Percentiles rank a stretch among this genome's conserved stretches.
Evolutionary conservation across 2,888 invertebrate species (phyloP).

Genomic region (Melanargia galathea): DNA sequence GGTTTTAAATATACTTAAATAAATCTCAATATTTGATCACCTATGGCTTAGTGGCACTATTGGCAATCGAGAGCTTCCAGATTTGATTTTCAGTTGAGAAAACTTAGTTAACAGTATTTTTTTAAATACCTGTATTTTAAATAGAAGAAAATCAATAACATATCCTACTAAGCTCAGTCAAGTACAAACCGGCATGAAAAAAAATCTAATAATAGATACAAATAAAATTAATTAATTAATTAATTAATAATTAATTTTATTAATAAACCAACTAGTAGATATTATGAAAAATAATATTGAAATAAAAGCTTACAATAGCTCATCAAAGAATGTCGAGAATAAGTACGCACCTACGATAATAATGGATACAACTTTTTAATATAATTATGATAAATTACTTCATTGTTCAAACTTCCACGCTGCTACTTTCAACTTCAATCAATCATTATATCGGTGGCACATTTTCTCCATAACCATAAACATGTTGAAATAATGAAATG

Average conservation of each 20-base stretch:
- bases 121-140: no score
- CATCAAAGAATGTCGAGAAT: neutral
- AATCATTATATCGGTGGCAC: constrained; percentile 3
- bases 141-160: neutral
- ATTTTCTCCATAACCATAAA: constrained; percentile 7
- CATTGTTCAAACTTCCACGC: constrained; percentile 7
- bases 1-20: neutral
- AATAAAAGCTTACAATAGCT: neutral
- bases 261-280: neutral
- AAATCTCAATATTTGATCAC: neutral
- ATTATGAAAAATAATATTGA: neutral
- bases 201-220: no score
- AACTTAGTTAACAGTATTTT: no score
- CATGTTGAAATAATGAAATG: constrained; percentile 6
- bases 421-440: constrained; percentile 1
- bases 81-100: no score
- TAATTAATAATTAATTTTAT: neutral
- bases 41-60: no score
- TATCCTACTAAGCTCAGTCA: neutral
- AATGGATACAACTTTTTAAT: constrained; percentile 8
- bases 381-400: constrained; percentile 17
- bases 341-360: neutral
- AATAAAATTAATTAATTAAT: no score
- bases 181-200: neutral
- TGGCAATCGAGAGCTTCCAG: no score